These are phyloP conservation scores for human (Homo sapiens) DNA, from an alignment of 2,113 vertebrate species.

Conservation along the genomic window GRCh38 chr7:41182001-41182500, in stretches of 20 bases:
- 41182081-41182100: too few species aligned
- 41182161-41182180: conserved; percentile 49
- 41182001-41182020: too few species aligned
- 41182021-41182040: too few species aligned
- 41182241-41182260: background rate
- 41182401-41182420: background rate
- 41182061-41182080: too few species aligned
- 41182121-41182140: background rate
- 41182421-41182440: background rate
- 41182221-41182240: background rate
- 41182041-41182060: too few species aligned
- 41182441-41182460: background rate
- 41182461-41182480: background rate
- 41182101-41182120: too few species aligned
- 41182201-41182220: background rate
- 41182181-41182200: background rate
- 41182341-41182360: background rate
- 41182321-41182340: background rate
- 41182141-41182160: conserved; percentile 59
- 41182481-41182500: background rate
- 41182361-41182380: background rate
- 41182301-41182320: background rate
- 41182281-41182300: background rate
- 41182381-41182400: background rate
- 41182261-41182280: background rate